phyloP scores from a whole-genome alignment of 2,888 invertebrate genomes.

The Pinctada fucata region DNA sequence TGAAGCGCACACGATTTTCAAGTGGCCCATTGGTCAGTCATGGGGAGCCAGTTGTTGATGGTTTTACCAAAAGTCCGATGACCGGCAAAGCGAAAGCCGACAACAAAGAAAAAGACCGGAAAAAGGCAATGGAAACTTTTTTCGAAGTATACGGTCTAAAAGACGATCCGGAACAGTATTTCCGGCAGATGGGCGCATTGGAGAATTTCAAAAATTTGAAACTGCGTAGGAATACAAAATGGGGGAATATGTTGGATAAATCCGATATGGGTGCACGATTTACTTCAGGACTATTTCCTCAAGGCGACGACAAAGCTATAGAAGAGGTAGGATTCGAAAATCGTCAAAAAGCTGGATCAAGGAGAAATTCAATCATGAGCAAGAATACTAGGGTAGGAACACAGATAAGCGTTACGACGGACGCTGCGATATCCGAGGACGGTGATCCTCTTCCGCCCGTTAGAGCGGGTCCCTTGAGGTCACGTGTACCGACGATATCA shows the following conservation, averaged over 20 bases:
- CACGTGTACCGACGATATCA: neutral
- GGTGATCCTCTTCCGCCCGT: conserved; percentile 1
- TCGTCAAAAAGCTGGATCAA: too few species aligned
- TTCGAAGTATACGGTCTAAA: conserved; percentile 36
- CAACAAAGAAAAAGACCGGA: conserved; percentile 45
- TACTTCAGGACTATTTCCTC: conserved; percentile 41
- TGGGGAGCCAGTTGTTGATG: conserved; percentile 68
- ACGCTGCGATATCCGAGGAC: conserved; percentile 11
- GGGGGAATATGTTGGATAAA: conserved; percentile 56
- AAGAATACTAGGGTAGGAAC: neutral
- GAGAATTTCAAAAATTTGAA: conserved; percentile 53
- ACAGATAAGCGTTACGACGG: neutral
- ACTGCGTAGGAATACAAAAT: conserved; percentile 55
- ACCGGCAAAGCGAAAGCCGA: conserved; percentile 61
- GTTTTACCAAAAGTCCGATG: conserved; percentile 68
- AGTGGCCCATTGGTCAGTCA: conserved; percentile 67
- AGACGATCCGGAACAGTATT: conserved; percentile 69
- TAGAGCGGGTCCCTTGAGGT: conserved; percentile 1
- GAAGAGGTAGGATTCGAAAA: conserved; percentile 36
- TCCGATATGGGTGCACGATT: conserved; percentile 50
- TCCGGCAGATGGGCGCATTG: conserved; percentile 58
- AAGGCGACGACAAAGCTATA: conserved; percentile 32
- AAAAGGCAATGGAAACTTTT: conserved; percentile 47
- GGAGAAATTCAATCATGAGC: conserved; percentile 24
- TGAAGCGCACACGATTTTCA: conserved; percentile 58